Evolutionary conservation across 1,140 invertebrate genomes (phyloP).

Genomic region (Amyelois transitella): DNA sequence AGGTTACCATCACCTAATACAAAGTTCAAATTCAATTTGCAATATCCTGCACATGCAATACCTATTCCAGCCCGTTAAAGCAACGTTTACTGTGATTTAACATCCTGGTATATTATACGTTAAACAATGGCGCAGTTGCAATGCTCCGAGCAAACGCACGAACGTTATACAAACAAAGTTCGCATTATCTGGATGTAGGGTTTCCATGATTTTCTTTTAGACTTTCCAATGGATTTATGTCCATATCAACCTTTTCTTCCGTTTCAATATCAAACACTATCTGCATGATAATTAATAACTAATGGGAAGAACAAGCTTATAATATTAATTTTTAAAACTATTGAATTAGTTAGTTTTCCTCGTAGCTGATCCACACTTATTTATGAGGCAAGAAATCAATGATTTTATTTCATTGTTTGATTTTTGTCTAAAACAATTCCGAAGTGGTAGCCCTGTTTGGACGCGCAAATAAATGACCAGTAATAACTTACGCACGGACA

Average conservation of each 20-base stretch:
- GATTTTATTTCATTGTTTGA: not conserved
- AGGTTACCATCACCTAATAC: not conserved
- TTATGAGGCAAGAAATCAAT: too few relatives aligned
- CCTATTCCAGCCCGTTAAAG: not conserved
- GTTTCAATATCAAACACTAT: too few relatives aligned
- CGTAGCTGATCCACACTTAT: too few relatives aligned
- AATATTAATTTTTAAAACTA: not conserved
- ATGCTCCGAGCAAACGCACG: conserved; percentile 1
- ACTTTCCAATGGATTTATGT: too few relatives aligned
- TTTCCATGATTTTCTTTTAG: not conserved
- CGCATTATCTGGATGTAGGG: conserved; percentile 15
- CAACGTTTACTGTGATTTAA: not conserved
- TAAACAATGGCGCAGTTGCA: not conserved
- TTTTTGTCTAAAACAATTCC: not conserved
- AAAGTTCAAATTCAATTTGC: not conserved
- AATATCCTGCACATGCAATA: not conserved
- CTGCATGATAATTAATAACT: too few relatives aligned
- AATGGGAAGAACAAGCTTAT: too few relatives aligned
- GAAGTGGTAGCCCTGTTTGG: not conserved
- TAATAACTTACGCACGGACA: conserved; percentile 32
- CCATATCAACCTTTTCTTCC: too few relatives aligned
- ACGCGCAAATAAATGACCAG: conserved; percentile 28
- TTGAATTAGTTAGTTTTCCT: not conserved
- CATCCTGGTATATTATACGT: not conserved
- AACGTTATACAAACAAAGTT: conserved; percentile 11